Conservation (phyloP, 2,888 invertebrate species). For the Idaea biselata region DNA sequence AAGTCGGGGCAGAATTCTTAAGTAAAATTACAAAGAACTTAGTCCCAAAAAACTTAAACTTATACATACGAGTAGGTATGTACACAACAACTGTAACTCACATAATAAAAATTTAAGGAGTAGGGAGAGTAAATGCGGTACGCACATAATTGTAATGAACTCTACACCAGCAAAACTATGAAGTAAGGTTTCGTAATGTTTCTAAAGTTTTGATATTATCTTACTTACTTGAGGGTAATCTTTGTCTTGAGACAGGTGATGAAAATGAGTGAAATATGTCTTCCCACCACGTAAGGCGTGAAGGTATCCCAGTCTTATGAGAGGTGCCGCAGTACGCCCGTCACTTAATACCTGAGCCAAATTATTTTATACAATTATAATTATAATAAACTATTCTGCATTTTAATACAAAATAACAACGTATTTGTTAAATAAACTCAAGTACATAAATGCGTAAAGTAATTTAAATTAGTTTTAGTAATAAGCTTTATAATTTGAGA, state of each 20-base stretch:
- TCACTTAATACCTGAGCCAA: conserved; percentile 88
- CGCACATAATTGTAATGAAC: too few relatives aligned
- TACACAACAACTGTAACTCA: too few relatives aligned
- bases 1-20: too few relatives aligned
- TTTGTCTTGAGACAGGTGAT: conserved; percentile 90
- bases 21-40: too few relatives aligned
- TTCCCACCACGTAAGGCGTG: conserved; percentile 89
- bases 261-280: conserved; percentile 93
- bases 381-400: background rate
- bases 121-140: too few relatives aligned
- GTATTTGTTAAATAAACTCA: background rate
- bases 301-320: conserved; percentile 88
- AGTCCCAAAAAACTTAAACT: too few relatives aligned
- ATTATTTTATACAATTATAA: background rate
- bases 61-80: too few relatives aligned
- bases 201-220: background rate
- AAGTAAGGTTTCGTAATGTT: too few relatives aligned
- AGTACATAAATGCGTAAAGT: background rate
- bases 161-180: too few relatives aligned
- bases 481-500: background rate
- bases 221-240: conserved; percentile 86
- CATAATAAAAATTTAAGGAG: too few relatives aligned
- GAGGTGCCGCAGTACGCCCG: conserved; percentile 93
- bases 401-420: background rate
- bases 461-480: background rate